Evolutionary conservation across 2,113 vertebrate genomes (phyloP).

Genomic region (Podarcis raffonei): DNA sequence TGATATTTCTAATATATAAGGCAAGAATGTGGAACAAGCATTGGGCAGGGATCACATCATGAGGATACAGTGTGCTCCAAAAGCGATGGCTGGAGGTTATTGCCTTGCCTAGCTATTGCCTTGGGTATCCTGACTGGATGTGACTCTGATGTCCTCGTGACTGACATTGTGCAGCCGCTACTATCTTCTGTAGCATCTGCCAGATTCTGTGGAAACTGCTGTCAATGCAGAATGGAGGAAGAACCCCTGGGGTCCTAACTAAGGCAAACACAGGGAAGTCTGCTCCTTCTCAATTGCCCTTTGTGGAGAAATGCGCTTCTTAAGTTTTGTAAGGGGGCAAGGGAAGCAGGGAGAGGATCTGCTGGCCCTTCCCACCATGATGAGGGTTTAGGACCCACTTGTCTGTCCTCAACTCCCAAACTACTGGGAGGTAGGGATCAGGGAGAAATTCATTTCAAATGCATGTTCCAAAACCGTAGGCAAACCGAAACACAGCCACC

Average conservation of each 20-base stretch:
- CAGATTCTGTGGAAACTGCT: slow-evolving; percentile 1
- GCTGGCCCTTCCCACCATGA: not conserved
- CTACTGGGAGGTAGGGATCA: not conserved
- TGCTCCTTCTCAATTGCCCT: not conserved
- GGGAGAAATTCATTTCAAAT: too few species aligned
- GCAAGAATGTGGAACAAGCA: not conserved
- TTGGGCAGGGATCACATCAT: not conserved
- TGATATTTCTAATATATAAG: not conserved
- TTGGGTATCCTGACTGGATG: not conserved
- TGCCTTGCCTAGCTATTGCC: not conserved
- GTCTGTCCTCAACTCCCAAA: not conserved
- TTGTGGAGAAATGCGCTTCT: not conserved
- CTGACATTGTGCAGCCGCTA: not conserved
- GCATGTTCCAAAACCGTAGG: too few species aligned
- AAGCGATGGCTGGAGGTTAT: not conserved
- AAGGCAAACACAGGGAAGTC: not conserved
- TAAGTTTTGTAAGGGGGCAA: not conserved
- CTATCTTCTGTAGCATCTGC: not conserved
- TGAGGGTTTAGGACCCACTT: not conserved
- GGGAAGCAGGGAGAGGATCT: not conserved
- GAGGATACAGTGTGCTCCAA: not conserved
- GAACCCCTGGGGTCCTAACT: not conserved
- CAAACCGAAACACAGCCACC: too few species aligned
- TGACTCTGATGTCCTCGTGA: not conserved
- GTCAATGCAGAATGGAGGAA: not conserved